These are phyloP conservation scores for Drosophila neutralis DNA, from an alignment of 2,888 invertebrate genomes.

Conservation along the genomic window DNA sequence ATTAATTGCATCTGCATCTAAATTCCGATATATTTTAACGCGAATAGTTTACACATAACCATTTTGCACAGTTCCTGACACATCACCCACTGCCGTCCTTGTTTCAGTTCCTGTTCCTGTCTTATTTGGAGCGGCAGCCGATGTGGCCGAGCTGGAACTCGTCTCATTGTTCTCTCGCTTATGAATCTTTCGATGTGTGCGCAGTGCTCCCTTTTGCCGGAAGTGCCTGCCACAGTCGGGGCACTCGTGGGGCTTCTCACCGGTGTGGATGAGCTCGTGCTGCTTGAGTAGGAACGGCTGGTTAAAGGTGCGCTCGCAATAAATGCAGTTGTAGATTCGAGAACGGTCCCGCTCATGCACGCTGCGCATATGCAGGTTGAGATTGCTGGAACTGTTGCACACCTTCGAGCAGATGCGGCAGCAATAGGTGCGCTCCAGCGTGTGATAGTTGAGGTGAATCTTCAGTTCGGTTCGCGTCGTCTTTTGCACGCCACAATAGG, in stretches of 20 bases:
- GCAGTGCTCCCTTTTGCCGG: constrained; percentile 77
- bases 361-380: constrained; percentile 77
- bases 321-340: constrained; percentile 73
- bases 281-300: constrained; percentile 80
- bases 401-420: constrained; percentile 79
- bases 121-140: not conserved
- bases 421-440: constrained; percentile 78
- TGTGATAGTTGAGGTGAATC: constrained; percentile 82
- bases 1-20: not conserved
- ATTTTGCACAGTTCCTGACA: not conserved
- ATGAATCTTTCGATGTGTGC: constrained; percentile 80
- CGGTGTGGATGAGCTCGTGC: constrained; percentile 83
- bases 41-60: constrained; percentile 7
- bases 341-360: constrained; percentile 80
- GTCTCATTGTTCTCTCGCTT: constrained; percentile 28
- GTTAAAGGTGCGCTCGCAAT: constrained; percentile 79
- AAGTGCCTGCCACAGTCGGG: constrained; percentile 77
- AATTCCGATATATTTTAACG: not conserved
- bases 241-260: constrained; percentile 82
- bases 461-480: constrained; percentile 82
- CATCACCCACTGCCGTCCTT: not conserved
- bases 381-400: constrained; percentile 80
- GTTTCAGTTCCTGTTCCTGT: not conserved
- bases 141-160: not conserved
- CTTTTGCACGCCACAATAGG: constrained; percentile 81